Evolutionary conservation across 2,888 invertebrate genomes (phyloP).

Genomic region (Lasioglossum malachurum): DNA sequence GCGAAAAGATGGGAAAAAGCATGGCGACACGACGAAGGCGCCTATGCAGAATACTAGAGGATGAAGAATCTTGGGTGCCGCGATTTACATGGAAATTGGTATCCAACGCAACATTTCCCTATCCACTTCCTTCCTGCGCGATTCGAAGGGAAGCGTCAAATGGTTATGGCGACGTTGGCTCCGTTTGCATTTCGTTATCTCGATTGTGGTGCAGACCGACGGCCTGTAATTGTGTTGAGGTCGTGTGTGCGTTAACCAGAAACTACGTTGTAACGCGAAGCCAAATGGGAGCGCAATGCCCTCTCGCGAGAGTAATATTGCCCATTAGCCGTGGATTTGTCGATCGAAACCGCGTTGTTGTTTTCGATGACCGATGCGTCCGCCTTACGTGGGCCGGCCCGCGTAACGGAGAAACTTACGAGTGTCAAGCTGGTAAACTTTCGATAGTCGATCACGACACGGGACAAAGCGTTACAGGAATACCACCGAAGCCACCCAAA

Average conservation of each 20-base stretch:
- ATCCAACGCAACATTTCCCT: constrained; percentile 77
- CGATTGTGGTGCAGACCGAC: constrained; percentile 48
- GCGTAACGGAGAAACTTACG: background rate
- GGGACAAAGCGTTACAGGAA: background rate
- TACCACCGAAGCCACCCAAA: constrained; percentile 31
- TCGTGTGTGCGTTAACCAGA: constrained; percentile 12
- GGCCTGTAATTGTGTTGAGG: constrained; percentile 40
- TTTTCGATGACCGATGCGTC: background rate
- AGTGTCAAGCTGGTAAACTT: background rate
- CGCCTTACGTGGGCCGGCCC: background rate
- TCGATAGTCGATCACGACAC: background rate
- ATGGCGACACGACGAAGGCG: background rate
- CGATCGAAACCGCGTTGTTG: background rate
- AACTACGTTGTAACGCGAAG: constrained; percentile 20
- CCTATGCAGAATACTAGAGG: background rate
- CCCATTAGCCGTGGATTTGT: constrained; percentile 9
- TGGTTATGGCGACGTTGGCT: constrained; percentile 61
- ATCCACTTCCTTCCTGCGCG: constrained; percentile 80
- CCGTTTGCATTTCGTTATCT: constrained; percentile 66
- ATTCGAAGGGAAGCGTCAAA: constrained; percentile 71
- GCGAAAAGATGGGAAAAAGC: background rate
- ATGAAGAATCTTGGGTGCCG: background rate
- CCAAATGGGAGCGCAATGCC: constrained; percentile 51
- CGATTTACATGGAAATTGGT: constrained; percentile 70
- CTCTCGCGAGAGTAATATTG: constrained; percentile 41